phyloP scores from a whole-genome alignment of 2,797 vertebrate genomes.

The Alfaro cultratus region DNA sequence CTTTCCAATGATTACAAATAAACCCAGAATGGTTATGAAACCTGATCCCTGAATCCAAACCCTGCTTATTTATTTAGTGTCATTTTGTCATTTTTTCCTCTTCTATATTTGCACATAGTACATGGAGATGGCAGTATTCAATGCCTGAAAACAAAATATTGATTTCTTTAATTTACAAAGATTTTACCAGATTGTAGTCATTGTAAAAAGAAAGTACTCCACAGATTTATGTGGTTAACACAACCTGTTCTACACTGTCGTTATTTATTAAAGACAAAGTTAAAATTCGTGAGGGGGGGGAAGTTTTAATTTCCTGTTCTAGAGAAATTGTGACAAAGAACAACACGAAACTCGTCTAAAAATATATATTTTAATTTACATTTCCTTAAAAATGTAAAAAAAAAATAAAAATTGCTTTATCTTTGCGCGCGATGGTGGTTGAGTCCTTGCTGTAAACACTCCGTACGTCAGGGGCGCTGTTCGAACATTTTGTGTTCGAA shows the following conservation, averaged over 20 bases:
- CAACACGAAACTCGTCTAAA: background rate
- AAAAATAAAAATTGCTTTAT: background rate
- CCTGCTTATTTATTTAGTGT: background rate
- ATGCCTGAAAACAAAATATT: background rate
- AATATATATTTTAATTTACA: background rate
- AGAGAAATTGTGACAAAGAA: no score
- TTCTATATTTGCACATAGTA: background rate
- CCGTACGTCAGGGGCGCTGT: slow-evolving; percentile 35
- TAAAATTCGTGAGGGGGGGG: background rate
- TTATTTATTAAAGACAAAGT: background rate
- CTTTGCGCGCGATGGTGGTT: background rate
- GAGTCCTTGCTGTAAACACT: background rate
- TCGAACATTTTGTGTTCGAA: no score
- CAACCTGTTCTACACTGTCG: background rate
- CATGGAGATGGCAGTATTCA: background rate
- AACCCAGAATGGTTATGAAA: slow-evolving; percentile 31
- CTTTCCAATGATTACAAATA: slow-evolving; percentile 51
- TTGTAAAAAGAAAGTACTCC: background rate
- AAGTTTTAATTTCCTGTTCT: no score
- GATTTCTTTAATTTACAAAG: background rate
- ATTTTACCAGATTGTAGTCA: background rate
- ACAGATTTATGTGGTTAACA: background rate
- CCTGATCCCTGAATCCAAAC: slow-evolving; percentile 2
- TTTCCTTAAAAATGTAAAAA: background rate
- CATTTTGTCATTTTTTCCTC: background rate